Percentiles rank a stretch among this genome's conserved stretches.
phyloP scores from a whole-genome alignment of 2,888 invertebrate genomes.

The Gortyna flavago region DNA sequence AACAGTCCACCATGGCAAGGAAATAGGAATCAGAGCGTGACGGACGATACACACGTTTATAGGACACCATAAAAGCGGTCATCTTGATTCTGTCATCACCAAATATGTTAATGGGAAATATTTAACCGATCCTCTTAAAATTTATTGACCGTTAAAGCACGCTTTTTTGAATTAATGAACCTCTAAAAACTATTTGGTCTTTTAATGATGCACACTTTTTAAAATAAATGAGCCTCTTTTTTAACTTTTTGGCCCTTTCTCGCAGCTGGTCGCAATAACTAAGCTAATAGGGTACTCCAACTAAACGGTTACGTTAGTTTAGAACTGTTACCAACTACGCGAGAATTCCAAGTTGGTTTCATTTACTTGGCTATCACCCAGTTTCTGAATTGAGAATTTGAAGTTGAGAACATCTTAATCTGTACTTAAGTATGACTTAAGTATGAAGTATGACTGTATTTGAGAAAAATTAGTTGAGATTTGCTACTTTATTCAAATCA shows the following conservation, averaged over 20 bases:
- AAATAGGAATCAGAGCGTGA: constrained; percentile 57
- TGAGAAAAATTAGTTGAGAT: no score
- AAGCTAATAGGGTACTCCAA: background rate
- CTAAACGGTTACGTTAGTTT: background rate
- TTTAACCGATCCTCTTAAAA: background rate
- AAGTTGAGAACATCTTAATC: no score
- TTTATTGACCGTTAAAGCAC: background rate
- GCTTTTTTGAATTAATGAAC: background rate
- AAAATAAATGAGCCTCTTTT: background rate
- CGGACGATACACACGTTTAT: constrained; percentile 41
- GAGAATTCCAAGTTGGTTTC: background rate
- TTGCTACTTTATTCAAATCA: no score
- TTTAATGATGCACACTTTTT: background rate
- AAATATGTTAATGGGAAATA: constrained; percentile 9
- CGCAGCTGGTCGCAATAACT: background rate
- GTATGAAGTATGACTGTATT: no score
- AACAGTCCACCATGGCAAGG: constrained; percentile 26
- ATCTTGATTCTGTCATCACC: constrained; percentile 42
- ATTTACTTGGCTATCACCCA: background rate
- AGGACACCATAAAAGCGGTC: constrained; percentile 52
- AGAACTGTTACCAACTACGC: background rate
- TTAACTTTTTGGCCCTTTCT: background rate
- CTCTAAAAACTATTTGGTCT: background rate
- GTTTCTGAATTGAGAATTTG: no score
- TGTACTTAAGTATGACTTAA: no score